Conservation (phyloP, 2,888 invertebrate species). For the Cheilosia impressa region DNA sequence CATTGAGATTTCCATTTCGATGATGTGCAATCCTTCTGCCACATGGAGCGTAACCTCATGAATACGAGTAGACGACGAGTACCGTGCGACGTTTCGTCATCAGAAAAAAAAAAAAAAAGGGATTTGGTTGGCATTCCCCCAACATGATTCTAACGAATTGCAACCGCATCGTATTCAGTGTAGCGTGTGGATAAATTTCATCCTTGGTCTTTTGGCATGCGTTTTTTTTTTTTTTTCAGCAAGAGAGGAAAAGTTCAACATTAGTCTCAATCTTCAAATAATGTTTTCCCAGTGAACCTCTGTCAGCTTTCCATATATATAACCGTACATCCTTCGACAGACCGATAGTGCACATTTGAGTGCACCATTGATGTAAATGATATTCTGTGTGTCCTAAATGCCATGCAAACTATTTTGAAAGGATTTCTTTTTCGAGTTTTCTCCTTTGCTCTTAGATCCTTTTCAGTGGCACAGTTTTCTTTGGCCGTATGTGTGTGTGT, state of each 20-base stretch:
- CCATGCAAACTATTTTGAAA: conserved; percentile 30
- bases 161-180: conserved; percentile 26
- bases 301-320: conserved; percentile 26
- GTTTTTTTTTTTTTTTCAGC: background rate
- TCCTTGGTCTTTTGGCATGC: conserved; percentile 27
- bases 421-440: conserved; percentile 6
- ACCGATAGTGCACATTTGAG: conserved; percentile 22
- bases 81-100: conserved; percentile 3
- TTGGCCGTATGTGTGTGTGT: background rate
- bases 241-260: conserved; percentile 37
- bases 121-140: conserved; percentile 1
- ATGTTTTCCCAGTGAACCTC: conserved; percentile 43
- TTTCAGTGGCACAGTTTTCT: conserved; percentile 9
- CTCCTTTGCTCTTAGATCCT: conserved; percentile 3
- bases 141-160: conserved; percentile 47
- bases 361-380: conserved; percentile 51
- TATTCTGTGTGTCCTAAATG: conserved; percentile 29
- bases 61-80: conserved; percentile 19
- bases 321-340: conserved; percentile 5
- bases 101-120: too few species aligned
- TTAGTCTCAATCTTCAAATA: conserved; percentile 56
- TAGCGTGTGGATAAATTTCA: conserved; percentile 38
- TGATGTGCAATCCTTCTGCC: conserved; percentile 50
- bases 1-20: conserved; percentile 79
- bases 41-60: conserved; percentile 47